These are phyloP conservation scores for Nowickia ferox DNA, from an alignment of 2,888 invertebrate genomes.

Conservation along the genomic window DNA sequence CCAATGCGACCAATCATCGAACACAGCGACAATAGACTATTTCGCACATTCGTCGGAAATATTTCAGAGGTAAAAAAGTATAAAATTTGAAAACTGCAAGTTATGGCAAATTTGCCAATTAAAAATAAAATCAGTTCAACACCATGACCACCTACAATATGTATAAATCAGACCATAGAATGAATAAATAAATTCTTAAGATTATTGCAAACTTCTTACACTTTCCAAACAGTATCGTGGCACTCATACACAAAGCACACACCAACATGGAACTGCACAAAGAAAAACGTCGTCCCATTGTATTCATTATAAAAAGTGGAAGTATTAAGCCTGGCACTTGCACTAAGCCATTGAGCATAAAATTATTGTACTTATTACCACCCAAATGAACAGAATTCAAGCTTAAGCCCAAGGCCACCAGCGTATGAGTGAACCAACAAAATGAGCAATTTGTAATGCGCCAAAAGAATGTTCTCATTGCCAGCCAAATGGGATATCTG, in stretches of 20 bases:
- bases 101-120: conserved; percentile 87
- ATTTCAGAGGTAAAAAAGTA: conserved; percentile 89
- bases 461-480: conserved; percentile 76
- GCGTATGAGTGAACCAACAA: conserved; percentile 91
- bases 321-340: conserved; percentile 89
- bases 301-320: conserved; percentile 86
- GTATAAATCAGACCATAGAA: not conserved
- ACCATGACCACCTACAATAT: conserved; percentile 78
- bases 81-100: conserved; percentile 87
- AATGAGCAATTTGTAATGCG: conserved; percentile 86
- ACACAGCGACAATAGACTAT: conserved; percentile 87
- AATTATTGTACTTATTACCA: conserved; percentile 90
- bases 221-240: conserved; percentile 77
- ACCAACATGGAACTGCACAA: conserved; percentile 86
- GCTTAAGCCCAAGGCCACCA: conserved; percentile 91
- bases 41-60: conserved; percentile 88
- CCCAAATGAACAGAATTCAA: conserved; percentile 89
- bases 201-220: conserved; percentile 71
- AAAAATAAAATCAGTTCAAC: conserved; percentile 85
- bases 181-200: not conserved
- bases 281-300: conserved; percentile 86
- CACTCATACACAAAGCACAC: conserved; percentile 84
- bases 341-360: conserved; percentile 85
- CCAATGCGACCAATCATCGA: conserved; percentile 89
- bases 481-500: conserved; percentile 77